phyloP scores from a whole-genome alignment of 2,888 invertebrate species.

The Cephus rjabovi region DNA sequence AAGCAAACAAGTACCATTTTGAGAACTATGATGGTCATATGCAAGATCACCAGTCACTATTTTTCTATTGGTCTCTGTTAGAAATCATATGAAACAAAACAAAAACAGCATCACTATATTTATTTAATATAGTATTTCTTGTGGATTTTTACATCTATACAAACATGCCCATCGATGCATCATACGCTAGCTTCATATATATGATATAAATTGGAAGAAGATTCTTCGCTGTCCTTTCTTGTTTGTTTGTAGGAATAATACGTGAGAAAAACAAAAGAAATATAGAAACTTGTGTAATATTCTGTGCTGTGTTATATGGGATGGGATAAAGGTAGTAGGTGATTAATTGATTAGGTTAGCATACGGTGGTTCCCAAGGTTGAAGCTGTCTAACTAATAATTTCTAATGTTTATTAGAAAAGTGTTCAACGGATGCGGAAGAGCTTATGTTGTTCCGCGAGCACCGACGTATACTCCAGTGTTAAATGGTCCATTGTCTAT shows the following conservation, averaged over 20 bases:
- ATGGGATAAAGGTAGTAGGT: neutral
- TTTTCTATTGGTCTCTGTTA: neutral
- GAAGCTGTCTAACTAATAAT: neutral
- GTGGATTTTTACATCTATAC: neutral
- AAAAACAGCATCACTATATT: neutral
- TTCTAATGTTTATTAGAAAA: neutral
- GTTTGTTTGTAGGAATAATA: neutral
- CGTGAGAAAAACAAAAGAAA: neutral
- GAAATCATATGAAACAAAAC: neutral
- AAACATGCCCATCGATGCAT: neutral
- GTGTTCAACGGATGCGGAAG: neutral
- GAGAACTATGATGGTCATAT: neutral
- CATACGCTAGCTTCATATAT: neutral
- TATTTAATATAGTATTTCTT: neutral
- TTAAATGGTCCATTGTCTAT: conserved; percentile 52
- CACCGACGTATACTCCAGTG: conserved; percentile 7
- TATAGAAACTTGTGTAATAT: neutral
- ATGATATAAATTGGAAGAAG: neutral
- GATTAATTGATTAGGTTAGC: neutral
- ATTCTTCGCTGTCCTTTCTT: neutral
- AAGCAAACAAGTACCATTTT: neutral
- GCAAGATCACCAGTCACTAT: neutral
- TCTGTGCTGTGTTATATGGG: neutral
- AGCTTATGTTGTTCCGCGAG: neutral
- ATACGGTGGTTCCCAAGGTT: neutral